Percentiles rank a stretch among this genome's conserved stretches.
phyloP scores from a whole-genome alignment of 2,797 vertebrate species.

The Nannoperca obscura region DNA sequence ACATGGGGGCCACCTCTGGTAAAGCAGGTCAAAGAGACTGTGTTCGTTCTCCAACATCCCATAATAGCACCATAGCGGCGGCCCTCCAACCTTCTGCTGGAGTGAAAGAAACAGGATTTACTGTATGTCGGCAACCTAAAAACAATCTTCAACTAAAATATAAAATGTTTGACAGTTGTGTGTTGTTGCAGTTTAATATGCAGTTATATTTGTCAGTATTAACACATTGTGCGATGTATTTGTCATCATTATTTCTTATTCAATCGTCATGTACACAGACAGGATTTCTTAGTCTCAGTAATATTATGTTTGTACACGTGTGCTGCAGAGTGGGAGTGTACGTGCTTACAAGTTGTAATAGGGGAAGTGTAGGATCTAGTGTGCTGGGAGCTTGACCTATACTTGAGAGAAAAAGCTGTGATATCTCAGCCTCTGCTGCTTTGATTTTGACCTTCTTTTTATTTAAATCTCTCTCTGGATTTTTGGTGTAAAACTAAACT shows the following conservation, averaged over 20 bases:
- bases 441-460: neutral
- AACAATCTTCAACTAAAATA: neutral
- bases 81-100: constrained; percentile 23
- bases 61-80: constrained; percentile 55
- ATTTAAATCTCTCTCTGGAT: neutral
- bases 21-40: constrained; percentile 74
- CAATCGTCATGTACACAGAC: neutral
- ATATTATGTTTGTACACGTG: neutral
- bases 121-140: constrained; percentile 6
- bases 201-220: neutral
- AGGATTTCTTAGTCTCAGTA: neutral
- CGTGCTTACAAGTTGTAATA: neutral
- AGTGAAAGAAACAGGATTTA: neutral
- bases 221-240: neutral
- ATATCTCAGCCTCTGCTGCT: neutral
- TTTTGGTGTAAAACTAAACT: neutral
- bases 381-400: neutral
- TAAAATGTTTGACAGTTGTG: neutral
- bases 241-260: neutral
- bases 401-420: neutral
- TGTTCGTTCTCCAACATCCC: constrained; percentile 51
- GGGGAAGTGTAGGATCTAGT: constrained; percentile 1
- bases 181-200: too few relatives aligned
- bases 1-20: constrained; percentile 65
- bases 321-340: neutral